Conservation (phyloP, 92 coral and sea anemone species). For the Phenganax stokvisi region DNA sequence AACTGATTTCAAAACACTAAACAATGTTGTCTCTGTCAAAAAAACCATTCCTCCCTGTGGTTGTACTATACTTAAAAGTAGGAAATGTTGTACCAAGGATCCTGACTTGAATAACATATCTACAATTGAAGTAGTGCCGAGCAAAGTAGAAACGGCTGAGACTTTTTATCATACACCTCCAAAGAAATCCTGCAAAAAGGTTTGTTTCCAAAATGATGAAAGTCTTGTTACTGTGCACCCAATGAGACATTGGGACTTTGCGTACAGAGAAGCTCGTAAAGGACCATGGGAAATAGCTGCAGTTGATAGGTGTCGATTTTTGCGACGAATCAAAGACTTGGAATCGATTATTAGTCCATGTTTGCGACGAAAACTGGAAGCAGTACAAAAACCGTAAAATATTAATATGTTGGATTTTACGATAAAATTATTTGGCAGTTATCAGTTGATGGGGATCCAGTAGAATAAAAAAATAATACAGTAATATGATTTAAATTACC, state of each 20-base stretch:
- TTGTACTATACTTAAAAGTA: not conserved
- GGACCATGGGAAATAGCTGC: conserved; percentile 81
- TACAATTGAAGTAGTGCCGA: not conserved
- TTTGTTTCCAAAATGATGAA: conserved; percentile 55
- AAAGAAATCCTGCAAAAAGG: conserved; percentile 46
- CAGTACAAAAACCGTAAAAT: not conserved
- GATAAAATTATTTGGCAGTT: too few species aligned
- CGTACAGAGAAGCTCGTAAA: conserved; percentile 74
- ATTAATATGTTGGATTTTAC: too few species aligned
- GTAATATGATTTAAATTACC: too few species aligned
- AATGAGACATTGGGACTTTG: conserved; percentile 77
- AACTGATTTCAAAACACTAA: not conserved
- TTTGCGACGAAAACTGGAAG: conserved; percentile 8
- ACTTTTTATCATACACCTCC: not conserved
- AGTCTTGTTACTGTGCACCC: conserved; percentile 60
- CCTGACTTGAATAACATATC: not conserved
- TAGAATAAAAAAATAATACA: too few species aligned
- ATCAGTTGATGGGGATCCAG: too few species aligned
- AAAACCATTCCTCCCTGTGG: not conserved
- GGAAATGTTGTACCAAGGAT: not conserved
- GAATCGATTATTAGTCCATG: conserved; percentile 62
- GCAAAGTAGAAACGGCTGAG: not conserved
- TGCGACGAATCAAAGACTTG: conserved; percentile 61
- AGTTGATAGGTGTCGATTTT: conserved; percentile 71
- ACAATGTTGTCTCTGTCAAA: not conserved